Percentiles rank a stretch among this genome's conserved stretches.
Conservation (phyloP, 2,797 vertebrate genomes). For the Neosalanx taihuensis region DNA sequence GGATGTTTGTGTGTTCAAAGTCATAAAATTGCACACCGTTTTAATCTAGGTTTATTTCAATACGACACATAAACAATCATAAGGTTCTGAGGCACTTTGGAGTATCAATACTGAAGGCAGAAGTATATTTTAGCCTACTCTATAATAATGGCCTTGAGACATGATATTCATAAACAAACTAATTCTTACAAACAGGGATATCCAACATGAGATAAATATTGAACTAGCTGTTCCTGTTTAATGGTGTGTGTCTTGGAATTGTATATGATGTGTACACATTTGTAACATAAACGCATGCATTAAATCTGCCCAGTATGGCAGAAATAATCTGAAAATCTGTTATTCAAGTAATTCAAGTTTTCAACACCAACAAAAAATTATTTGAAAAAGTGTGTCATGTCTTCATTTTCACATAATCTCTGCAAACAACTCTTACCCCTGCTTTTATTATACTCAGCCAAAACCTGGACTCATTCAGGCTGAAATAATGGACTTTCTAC, state of each 20-base stretch:
- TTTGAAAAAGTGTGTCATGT: conserved; percentile 38
- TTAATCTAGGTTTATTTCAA: conserved; percentile 52
- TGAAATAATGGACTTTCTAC: background rate
- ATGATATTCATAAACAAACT: background rate
- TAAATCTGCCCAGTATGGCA: conserved; percentile 40
- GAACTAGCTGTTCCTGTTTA: conserved; percentile 21
- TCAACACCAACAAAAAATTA: conserved; percentile 15
- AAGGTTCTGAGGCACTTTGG: conserved; percentile 69
- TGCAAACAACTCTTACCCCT: conserved; percentile 40
- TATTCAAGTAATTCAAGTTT: conserved; percentile 29
- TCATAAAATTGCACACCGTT: conserved; percentile 15
- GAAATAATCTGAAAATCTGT: conserved; percentile 36
- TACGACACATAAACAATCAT: conserved; percentile 63
- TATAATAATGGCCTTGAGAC: background rate
- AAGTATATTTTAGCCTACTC: conserved; percentile 48
- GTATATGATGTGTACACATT: conserved; percentile 42
- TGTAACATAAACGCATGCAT: conserved; percentile 52
- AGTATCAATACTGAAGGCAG: conserved; percentile 58
- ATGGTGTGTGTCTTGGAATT: conserved; percentile 29
- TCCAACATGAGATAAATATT: conserved; percentile 28
- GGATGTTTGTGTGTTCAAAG: background rate
- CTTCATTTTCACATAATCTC: conserved; percentile 34
- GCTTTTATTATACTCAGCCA: conserved; percentile 2
- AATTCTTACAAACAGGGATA: background rate
- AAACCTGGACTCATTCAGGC: background rate